A percentile compares a stretch with the other conserved stretches of the same genome.
These are phyloP conservation scores for Phenganax marumi DNA, from an alignment of 92 coral and sea anemone genomes.

Conservation along the genomic window DNA sequence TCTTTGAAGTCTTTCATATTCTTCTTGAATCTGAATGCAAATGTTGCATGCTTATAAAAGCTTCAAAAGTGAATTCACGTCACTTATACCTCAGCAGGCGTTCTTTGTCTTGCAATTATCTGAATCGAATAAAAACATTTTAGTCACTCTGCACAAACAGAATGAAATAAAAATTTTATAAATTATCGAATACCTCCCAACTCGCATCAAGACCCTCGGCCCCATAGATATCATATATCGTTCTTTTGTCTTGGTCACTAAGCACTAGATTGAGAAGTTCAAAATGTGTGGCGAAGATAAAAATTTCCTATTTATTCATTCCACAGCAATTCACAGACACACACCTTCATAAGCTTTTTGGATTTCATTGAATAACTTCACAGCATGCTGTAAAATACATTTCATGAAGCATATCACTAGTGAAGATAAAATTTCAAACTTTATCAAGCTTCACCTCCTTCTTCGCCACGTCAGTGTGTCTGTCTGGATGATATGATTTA, in stretches of 20 bases:
- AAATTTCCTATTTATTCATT: too few species aligned
- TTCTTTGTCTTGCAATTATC: conserved; percentile 83
- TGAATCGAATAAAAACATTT: conserved; percentile 28
- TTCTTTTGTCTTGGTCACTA: conserved; percentile 71
- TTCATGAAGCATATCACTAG: background rate
- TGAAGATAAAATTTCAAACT: background rate
- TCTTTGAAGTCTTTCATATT: conserved; percentile 91
- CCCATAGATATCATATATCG: conserved; percentile 93
- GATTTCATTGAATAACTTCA: conserved; percentile 80
- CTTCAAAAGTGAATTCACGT: background rate
- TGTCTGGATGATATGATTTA: conserved; percentile 87
- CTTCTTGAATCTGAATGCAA: conserved; percentile 75
- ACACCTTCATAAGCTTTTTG: conserved; percentile 92
- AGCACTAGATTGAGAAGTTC: conserved; percentile 56
- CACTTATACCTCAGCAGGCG: conserved; percentile 84
- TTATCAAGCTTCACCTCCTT: conserved; percentile 61
- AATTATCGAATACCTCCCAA: conserved; percentile 75
- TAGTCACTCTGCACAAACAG: background rate
- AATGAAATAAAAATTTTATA: background rate
- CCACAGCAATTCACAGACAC: conserved; percentile 34
- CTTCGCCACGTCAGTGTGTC: conserved; percentile 75
- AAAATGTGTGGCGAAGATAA: background rate
- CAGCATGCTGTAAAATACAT: conserved; percentile 66
- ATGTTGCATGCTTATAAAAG: background rate
- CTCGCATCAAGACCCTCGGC: conserved; percentile 96